Evolutionary conservation across 2,888 invertebrate genomes (phyloP).

Genomic region (Lepidochitona cinerea): DNA sequence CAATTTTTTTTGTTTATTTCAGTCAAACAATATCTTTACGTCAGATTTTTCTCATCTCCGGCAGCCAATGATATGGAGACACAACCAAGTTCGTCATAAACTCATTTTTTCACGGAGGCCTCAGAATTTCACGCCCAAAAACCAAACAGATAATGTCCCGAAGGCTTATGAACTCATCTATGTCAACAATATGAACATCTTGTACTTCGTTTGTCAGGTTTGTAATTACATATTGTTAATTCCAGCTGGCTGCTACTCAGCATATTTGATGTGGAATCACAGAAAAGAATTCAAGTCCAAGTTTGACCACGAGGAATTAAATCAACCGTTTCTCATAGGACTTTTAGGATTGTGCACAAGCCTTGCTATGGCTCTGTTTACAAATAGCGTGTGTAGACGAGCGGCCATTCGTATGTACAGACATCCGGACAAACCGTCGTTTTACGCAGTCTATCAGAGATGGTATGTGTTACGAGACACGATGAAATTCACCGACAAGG

Average conservation of each 20-base stretch:
- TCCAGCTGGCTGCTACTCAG: not conserved
- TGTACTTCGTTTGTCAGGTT: not conserved
- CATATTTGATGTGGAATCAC: not conserved
- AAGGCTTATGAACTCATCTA: not conserved
- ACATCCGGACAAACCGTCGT: not conserved
- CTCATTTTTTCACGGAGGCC: not conserved
- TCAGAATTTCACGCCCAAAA: not conserved
- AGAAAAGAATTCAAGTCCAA: not conserved
- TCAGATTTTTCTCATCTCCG: no score
- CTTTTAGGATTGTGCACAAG: not conserved
- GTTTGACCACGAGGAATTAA: not conserved
- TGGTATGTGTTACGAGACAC: not conserved
- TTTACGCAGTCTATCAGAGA: not conserved
- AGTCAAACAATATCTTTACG: no score
- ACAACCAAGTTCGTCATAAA: not conserved
- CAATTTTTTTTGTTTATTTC: no score
- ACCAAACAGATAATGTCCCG: not conserved
- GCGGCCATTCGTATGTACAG: not conserved
- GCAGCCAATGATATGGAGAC: no score
- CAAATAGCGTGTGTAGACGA: not conserved
- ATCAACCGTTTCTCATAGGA: not conserved
- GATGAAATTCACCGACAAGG: not conserved
- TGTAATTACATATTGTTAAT: not conserved
- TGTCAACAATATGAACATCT: not conserved
- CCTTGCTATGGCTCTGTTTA: not conserved